phyloP scores from a whole-genome alignment of 2,113 vertebrate genomes.

The Scomber scombrus region DNA sequence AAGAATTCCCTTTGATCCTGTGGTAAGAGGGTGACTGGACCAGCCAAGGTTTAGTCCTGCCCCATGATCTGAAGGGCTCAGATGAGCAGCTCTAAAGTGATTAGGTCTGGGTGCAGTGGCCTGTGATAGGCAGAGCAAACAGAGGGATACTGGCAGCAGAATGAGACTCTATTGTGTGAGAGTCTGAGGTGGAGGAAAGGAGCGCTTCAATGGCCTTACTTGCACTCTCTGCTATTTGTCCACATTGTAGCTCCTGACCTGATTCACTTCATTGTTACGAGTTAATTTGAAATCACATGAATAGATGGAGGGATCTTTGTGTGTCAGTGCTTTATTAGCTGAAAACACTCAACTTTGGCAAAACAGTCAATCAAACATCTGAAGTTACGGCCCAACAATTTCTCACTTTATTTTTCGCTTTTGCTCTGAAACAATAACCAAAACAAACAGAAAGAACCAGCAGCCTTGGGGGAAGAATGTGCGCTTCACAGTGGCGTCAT shows the following conservation, averaged over 20 bases:
- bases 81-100: slow-evolving; percentile 55
- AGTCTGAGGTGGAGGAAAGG: slow-evolving; percentile 23
- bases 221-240: background rate
- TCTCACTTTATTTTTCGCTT: too few species aligned
- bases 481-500: too few species aligned
- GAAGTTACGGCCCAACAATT: too few species aligned
- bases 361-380: background rate
- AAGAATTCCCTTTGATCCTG: slow-evolving; percentile 16
- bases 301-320: background rate
- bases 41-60: slow-evolving; percentile 10
- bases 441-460: too few species aligned
- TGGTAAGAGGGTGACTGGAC: background rate
- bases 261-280: slow-evolving; percentile 8
- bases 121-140: slow-evolving; percentile 40
- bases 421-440: too few species aligned
- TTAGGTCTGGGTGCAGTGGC: slow-evolving; percentile 42
- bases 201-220: slow-evolving; percentile 17
- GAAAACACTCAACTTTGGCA: background rate
- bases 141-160: slow-evolving; percentile 50
- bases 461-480: too few species aligned
- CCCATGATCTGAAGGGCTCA: slow-evolving; percentile 30
- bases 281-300: slow-evolving; percentile 24
- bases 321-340: background rate
- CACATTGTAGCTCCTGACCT: slow-evolving; percentile 9
- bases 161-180: slow-evolving; percentile 37